Evolutionary conservation across 2,888 invertebrate genomes (phyloP), one percentile per base, ranked within the genome.

Genomic region (Andrena hattorfiana): DNA sequence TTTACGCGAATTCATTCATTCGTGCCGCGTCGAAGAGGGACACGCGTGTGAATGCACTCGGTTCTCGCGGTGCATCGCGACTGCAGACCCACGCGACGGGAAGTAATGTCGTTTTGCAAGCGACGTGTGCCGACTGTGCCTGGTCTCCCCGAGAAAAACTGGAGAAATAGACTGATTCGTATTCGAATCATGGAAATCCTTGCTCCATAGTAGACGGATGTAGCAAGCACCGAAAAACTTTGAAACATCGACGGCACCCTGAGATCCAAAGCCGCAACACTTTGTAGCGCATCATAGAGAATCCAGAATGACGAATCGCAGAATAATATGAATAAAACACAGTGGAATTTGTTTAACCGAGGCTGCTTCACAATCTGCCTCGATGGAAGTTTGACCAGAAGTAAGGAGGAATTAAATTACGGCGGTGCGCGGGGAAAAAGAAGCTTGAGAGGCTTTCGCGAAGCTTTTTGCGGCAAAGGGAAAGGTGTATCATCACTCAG

Each of bases 1-100:
- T 92, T 92, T 92, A 92, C 90, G 84, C 82, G 86, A 90, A 89
- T 90, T 89, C 90, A 89, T 90, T 92, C 87, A 91, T 89, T 87
- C 87, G 75, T 76, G 72, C 83, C 86, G 85, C 85, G 85, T 86
- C 83, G 80, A 73, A 83, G 79, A 77, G 68, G 82, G 77, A 66
- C 63, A 42, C 68, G 68, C 83, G 85, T 86, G 86, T 83, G 90
- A 90, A 86, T 85, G 81, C 84, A 81, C 76, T 83, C 66, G 72
- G 73, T 74, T 72, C 83, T 79, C 71, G 80, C 63, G 77, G 51
- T 59, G 77, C 85, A 64, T 83, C 78, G 82, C 28, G 32, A 42
- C 30, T 42, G 42, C 62, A 69, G 68, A 81, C 88, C 86, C 89
- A 89, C 89, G 89, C 89, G 89, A 89, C 87, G 80, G 88, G 89